These are phyloP conservation scores for Limanda limanda DNA, from an alignment of 2,113 vertebrate species.

Conservation along the genomic window DNA sequence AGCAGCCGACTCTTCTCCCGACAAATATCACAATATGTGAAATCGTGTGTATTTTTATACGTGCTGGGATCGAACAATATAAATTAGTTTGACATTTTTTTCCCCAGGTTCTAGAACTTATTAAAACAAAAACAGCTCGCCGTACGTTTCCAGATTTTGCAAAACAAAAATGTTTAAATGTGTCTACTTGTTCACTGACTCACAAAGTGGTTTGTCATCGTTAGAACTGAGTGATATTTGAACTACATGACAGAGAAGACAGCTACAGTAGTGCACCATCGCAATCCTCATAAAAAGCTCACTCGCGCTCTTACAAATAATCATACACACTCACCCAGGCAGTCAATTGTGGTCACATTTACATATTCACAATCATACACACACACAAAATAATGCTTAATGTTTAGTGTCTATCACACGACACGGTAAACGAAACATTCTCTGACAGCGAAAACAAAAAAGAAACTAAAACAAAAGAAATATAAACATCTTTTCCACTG, in stretches of 20 bases:
- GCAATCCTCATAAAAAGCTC: slow-evolving; percentile 48
- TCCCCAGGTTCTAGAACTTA: background rate
- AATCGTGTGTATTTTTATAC: slow-evolving; percentile 19
- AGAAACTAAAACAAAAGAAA: slow-evolving; percentile 52
- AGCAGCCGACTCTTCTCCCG: slow-evolving; percentile 22
- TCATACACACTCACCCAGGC: slow-evolving; percentile 11
- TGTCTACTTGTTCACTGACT: slow-evolving; percentile 43
- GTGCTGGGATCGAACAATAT: slow-evolving; percentile 26
- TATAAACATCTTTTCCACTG: slow-evolving; percentile 73
- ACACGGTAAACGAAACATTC: slow-evolving; percentile 74
- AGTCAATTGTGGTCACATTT: slow-evolving; percentile 13
- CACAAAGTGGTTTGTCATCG: slow-evolving; percentile 70
- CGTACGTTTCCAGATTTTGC: slow-evolving; percentile 20
- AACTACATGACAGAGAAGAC: slow-evolving; percentile 68
- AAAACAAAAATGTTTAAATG: slow-evolving; percentile 35
- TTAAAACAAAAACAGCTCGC: slow-evolving; percentile 28
- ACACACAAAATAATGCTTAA: slow-evolving; percentile 46
- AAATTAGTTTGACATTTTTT: slow-evolving; percentile 11
- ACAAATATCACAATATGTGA: slow-evolving; percentile 54
- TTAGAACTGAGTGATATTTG: slow-evolving; percentile 67
- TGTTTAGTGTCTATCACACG: slow-evolving; percentile 67
- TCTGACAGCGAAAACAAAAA: slow-evolving; percentile 53
- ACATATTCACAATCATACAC: slow-evolving; percentile 46
- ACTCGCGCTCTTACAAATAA: slow-evolving; percentile 15
- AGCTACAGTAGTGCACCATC: slow-evolving; percentile 71